Evolutionary conservation across 1,140 invertebrate genomes (phyloP), one percentile per base, ranked within the genome.

Genomic region (Physella acuta): DNA sequence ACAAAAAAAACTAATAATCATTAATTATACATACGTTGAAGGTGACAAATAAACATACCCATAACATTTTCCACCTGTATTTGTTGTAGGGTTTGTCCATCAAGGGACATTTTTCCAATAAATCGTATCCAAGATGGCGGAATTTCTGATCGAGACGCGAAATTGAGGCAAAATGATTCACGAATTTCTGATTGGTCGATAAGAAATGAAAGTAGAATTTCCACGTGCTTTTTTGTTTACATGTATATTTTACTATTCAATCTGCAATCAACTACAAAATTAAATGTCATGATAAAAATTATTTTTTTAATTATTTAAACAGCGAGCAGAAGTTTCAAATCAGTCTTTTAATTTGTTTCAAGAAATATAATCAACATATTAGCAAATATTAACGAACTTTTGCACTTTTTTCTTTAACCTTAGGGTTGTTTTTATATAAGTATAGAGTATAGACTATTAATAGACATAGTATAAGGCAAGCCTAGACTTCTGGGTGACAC

Each of bases 91-190:
- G 75, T 34, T 62, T 71, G 71, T 28, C 71, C 72, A 56, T 81
- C 78, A 64, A 79, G 71, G 72, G 79, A 79, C 79, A 80, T 80
- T 71, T 80, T 81, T 77, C 58, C 73, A 65, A 39, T 60, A 72
- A 76, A 74, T 73, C 74, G 69, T 73, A 76, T 73, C 72, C 77
- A 79, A 81, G 62, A 81, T 81, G 80, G 80, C 79, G 79, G 75
- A 56, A 56, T 64, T 31, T 39, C 33, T 24, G 51, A 44, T 39
- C 26, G 70, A 16, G 28, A 52, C 28, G 60, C 49, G 31, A 65
- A 66, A 69, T 31, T 59, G 71, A 72, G 71, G 71, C 67, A 59
- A n/a, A 24, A 34, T 16, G 20, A 36, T 31, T 69, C 20, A 20
- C 39, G 20, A 20, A n/a, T n/a, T n/a, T n/a, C 20, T 20, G 39